Conservation (phyloP, 2,797 vertebrate genomes). For the Hoplostethus mediterraneus region DNA sequence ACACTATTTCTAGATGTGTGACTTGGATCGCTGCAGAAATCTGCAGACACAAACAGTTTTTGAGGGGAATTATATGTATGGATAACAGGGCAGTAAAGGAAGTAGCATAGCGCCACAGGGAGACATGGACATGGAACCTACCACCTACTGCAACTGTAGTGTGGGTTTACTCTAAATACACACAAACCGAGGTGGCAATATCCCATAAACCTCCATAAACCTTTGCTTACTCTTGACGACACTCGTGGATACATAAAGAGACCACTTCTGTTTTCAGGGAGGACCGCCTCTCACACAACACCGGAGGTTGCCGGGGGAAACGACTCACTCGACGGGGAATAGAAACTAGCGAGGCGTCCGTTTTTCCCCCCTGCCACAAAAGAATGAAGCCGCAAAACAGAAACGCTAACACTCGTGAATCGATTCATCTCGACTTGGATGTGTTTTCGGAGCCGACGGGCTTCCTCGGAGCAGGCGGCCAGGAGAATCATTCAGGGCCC, state of each 20-base stretch:
- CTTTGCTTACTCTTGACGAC: too few relatives aligned
- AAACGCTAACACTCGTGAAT: constrained; percentile 67
- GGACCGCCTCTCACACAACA: constrained; percentile 30
- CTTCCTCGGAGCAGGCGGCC: constrained; percentile 43
- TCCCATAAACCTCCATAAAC: too few relatives aligned
- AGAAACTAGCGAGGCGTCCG: constrained; percentile 70
- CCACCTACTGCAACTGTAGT: too few relatives aligned
- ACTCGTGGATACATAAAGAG: neutral
- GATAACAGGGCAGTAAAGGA: neutral
- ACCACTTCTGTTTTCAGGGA: constrained; percentile 3
- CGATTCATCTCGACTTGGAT: constrained; percentile 69
- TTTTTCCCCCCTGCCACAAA: constrained; percentile 51
- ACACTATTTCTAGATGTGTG: neutral
- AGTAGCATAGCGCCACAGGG: neutral
- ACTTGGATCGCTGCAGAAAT: neutral
- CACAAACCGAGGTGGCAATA: too few relatives aligned
- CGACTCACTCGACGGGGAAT: constrained; percentile 61
- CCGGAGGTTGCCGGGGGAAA: constrained; percentile 58
- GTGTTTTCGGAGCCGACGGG: constrained; percentile 56
- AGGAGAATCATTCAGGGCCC: constrained; percentile 68
- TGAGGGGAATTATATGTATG: neutral
- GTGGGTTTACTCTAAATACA: too few relatives aligned
- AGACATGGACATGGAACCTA: too few relatives aligned
- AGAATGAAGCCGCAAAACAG: constrained; percentile 61
- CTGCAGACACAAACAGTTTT: neutral